phyloP scores from a whole-genome alignment of 1,140 invertebrate species.

The Zaprionus camerounensis region DNA sequence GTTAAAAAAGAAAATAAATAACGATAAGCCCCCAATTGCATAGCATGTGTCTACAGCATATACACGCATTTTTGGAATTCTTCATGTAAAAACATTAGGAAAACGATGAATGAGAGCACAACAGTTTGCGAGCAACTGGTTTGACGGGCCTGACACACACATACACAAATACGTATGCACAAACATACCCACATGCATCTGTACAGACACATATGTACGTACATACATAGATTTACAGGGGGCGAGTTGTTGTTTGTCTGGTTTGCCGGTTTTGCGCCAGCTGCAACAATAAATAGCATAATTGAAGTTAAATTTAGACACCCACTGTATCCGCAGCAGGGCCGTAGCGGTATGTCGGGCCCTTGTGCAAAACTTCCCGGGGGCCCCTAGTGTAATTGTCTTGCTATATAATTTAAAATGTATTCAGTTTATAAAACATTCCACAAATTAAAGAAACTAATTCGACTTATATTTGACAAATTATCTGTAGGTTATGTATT shows the following conservation, averaged over 20 bases:
- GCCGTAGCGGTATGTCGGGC: too few relatives aligned
- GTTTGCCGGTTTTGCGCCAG: constrained; percentile 70
- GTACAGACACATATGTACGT: constrained; percentile 9
- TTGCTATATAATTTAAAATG: too few relatives aligned
- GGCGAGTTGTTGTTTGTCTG: constrained; percentile 66
- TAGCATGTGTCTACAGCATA: not conserved
- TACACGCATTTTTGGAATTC: constrained; percentile 59
- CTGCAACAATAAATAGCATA: constrained; percentile 76
- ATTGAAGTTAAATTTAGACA: constrained; percentile 76
- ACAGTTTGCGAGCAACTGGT: constrained; percentile 49
- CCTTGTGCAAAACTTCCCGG: too few relatives aligned
- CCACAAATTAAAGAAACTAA: too few relatives aligned
- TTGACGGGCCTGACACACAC: constrained; percentile 15
- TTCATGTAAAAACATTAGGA: constrained; percentile 36
- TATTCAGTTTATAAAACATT: too few relatives aligned
- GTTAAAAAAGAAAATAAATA: constrained; percentile 30
- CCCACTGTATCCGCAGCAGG: constrained; percentile 58
- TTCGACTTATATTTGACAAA: too few relatives aligned
- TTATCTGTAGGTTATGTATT: too few relatives aligned
- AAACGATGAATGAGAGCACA: constrained; percentile 46
- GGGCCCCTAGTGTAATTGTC: too few relatives aligned
- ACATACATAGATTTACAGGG: not conserved
- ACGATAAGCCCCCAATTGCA: constrained; percentile 43
- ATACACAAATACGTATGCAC: constrained; percentile 10
- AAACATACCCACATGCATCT: constrained; percentile 11